Evolutionary conservation across 2,113 vertebrate species (phyloP), one percentile per base, ranked within the genome.

Genomic region (Cephalopholis sonnerati): DNA sequence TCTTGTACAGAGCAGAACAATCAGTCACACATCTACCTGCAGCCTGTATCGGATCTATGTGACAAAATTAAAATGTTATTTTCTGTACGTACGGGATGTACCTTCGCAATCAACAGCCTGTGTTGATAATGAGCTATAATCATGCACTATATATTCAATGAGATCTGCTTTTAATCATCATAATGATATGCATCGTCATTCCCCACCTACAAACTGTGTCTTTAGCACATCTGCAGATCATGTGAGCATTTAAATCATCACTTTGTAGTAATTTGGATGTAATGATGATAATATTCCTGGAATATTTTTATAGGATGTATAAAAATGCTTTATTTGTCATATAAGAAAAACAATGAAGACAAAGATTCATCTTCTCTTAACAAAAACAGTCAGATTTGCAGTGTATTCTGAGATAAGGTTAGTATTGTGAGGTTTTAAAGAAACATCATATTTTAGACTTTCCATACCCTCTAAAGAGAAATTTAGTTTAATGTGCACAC

Each of bases 161-260:
- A 67, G 32, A 80, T 25, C n/a, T 18, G 12, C 25, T 61, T 62
- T 55, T 91, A 87, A 88, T 89, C 10, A 65, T 22, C 5, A 0
- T 16, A 58, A 82, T 86, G n/a, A 53, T 36, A 86, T 89, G 86
- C 74, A 44, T 20, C 4, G 48, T 54, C 90, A 84, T 82, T 58
- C 50, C 7, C 55, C 15, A 22, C 13, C 41, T 15, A 58, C 69
- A 85, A 77, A 74, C 61, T 82, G 71, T 73, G 74, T 68, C 65
- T 90, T 67, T 58, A 50, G 80, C 62, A 74, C 78, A 83, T 83
- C 62, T 89, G 46, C 57, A 63, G 65, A 61, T 92, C 89, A 86
- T 79, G 82, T 87, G 86, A 90, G 77, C 69, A 32, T 77, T 55
- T 48, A 53, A 74, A 78, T 70, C 32, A 11, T 66, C 16, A 27